These are phyloP conservation scores for Anisognathus igniventris DNA, from an alignment of 2,797 vertebrate species.

Conservation along the genomic window DNA sequence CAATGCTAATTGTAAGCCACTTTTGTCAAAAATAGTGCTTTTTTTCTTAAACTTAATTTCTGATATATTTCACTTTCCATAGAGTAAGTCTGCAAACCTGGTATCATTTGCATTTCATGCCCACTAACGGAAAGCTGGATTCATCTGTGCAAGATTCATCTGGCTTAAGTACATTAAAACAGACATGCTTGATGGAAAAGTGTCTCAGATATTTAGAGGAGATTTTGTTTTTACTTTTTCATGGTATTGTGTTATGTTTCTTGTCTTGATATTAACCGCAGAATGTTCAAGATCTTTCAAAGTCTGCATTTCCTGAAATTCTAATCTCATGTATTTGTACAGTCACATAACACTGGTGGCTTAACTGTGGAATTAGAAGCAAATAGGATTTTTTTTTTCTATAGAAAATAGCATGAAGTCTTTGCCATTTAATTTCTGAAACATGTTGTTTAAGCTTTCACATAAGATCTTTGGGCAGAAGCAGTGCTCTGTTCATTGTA, in stretches of 20 bases:
- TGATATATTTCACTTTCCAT: slow-evolving; percentile 59
- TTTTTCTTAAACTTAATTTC: slow-evolving; percentile 67
- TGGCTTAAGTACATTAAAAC: not conserved
- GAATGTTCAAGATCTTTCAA: not conserved
- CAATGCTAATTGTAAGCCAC: slow-evolving; percentile 61
- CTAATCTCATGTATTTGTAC: not conserved
- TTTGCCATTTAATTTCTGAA: slow-evolving; percentile 19
- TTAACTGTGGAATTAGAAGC: slow-evolving; percentile 12
- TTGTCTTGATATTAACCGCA: not conserved
- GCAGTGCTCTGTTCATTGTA: not conserved
- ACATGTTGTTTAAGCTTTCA: not conserved
- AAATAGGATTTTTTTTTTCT: not conserved
- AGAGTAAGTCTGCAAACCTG: slow-evolving; percentile 41
- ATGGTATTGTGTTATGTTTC: not conserved
- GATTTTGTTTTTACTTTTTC: not conserved
- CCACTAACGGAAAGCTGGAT: slow-evolving; percentile 31
- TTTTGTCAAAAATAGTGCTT: slow-evolving; percentile 65
- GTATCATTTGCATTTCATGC: not conserved
- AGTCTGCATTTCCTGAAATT: not conserved
- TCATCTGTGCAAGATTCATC: slow-evolving; percentile 14
- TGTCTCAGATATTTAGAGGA: not conserved
- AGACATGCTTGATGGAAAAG: not conserved
- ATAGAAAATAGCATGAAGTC: not conserved
- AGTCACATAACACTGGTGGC: not conserved
- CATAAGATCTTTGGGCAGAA: not conserved